phyloP scores from a whole-genome alignment of 2,888 invertebrate species.

The Criorhina ranunculi region DNA sequence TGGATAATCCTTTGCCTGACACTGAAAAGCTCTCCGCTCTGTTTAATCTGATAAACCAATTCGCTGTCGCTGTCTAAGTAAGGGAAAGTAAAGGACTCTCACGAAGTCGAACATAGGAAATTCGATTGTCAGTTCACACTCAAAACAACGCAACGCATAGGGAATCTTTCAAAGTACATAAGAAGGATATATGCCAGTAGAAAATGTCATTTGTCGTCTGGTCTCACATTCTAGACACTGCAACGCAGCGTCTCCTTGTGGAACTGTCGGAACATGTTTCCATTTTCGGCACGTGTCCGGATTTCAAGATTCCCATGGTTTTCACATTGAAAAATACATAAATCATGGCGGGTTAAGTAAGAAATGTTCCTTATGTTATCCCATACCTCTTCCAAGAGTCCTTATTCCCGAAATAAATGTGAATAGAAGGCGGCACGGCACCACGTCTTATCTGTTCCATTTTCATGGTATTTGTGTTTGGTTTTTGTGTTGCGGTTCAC shows the following conservation, averaged over 20 bases:
- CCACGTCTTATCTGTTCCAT: slow-evolving; percentile 59
- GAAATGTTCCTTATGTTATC: slow-evolving; percentile 47
- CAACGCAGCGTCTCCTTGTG: slow-evolving; percentile 13
- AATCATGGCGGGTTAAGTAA: slow-evolving; percentile 57
- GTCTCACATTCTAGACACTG: slow-evolving; percentile 22
- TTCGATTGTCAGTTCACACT: slow-evolving; percentile 52
- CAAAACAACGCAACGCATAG: slow-evolving; percentile 25
- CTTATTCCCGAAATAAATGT: slow-evolving; percentile 55
- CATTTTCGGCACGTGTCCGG: slow-evolving; percentile 65
- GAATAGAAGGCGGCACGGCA: slow-evolving; percentile 55
- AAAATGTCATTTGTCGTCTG: slow-evolving; percentile 41
- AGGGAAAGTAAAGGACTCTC: slow-evolving; percentile 4
- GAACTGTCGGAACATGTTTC: slow-evolving; percentile 60
- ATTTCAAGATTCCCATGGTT: slow-evolving; percentile 57
- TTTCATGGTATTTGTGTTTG: slow-evolving; percentile 30
- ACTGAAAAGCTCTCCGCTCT: slow-evolving; percentile 57
- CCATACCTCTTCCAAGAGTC: slow-evolving; percentile 31
- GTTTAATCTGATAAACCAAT: slow-evolving; percentile 59
- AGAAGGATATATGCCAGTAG: slow-evolving; percentile 24
- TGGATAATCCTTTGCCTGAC: slow-evolving; percentile 62
- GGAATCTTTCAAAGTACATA: slow-evolving; percentile 39
- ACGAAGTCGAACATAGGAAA: slow-evolving; percentile 44
- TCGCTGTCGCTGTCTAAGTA: slow-evolving; percentile 21
- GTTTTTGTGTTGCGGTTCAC: slow-evolving; percentile 32
- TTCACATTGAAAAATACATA: slow-evolving; percentile 62